Base-by-base conservation (phyloP, 2,797 vertebrate genomes). In the Danio aesculapii region DNA sequence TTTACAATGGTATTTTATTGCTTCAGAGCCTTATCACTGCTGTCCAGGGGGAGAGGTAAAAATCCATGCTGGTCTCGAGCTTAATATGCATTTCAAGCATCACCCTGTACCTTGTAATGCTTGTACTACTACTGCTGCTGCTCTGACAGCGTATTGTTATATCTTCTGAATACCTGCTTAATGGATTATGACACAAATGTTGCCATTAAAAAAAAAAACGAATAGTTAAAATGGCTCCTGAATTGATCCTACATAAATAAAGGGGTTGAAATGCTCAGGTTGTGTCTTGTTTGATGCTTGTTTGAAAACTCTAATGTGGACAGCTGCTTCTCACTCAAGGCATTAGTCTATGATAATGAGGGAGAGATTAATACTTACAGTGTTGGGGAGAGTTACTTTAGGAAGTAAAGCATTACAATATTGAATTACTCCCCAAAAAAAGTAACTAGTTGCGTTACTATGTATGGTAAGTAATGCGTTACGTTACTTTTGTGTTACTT, bases 1-100 rank as follows among this genome's bases (percentile, higher is more conserved):
- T 78, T 77, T 62, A 76, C 43, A 44, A n/a, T 17, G 13, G 5
- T 69, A 39, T 30, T 66, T 39, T 58, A 16, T 46, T 30, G 17
- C 64, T 59, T 49, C 47, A 4, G 8, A 78, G 16, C 30, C 44
- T 12, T 46, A 55, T 66, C 39, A 50, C 11, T 69, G 43, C 53
- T n/a, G 19, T 68, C 4, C 14, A n/a, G 11, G 3, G 43, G 66
- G 4, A 50, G 19, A 59, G 57, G 55, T 43, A 6, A 11, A 17
- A 46, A 41, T 55, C 61, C 13, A 9, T 57, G 6, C n/a, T 8
- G 41, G 19, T 77, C 52, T 50, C 16, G 59, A 19, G 6, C 19
- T 14, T 11, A 5, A 1, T 30, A n/a, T 46, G 11, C 6, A 39
- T 77, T 47, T 49, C 16, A 30, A 41, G 16, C 16, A 69, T 69